Conservation (phyloP, 2,888 invertebrate genomes). For the Steinernema hermaphroditum region DNA sequence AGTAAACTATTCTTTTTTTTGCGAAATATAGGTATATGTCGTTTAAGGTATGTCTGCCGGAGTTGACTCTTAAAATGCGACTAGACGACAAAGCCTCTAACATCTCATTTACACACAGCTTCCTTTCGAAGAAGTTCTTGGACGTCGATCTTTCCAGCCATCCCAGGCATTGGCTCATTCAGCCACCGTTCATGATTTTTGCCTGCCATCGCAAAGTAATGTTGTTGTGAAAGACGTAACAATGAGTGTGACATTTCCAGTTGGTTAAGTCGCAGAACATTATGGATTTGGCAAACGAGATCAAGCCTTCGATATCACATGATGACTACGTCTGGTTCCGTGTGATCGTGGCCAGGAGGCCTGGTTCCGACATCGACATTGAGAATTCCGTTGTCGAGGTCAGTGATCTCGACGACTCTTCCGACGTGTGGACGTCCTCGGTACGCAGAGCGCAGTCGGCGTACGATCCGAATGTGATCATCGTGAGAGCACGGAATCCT, state of each 20-base stretch:
- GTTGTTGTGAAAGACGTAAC: neutral
- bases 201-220: constrained; percentile 58
- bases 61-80: constrained; percentile 48
- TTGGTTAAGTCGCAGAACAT: constrained; percentile 50
- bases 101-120: constrained; percentile 45
- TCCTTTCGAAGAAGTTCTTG: constrained; percentile 46
- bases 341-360: constrained; percentile 49
- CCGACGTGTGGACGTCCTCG: constrained; percentile 55
- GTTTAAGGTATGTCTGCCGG: constrained; percentile 58
- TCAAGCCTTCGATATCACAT: constrained; percentile 45
- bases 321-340: constrained; percentile 61
- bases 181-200: constrained; percentile 59
- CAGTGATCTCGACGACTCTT: constrained; percentile 46
- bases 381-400: constrained; percentile 56
- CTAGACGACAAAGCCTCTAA: constrained; percentile 41
- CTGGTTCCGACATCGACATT: constrained; percentile 37
- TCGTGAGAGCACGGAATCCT: constrained; percentile 54
- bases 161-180: constrained; percentile 48
- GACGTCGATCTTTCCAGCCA: constrained; percentile 59
- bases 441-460: constrained; percentile 56
- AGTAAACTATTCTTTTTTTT: constrained; percentile 37
- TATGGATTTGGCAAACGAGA: constrained; percentile 41
- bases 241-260: constrained; percentile 26
- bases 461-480: constrained; percentile 61
- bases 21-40: neutral